Evolutionary conservation across 1,140 invertebrate species (phyloP).

Genomic region (Coenobita brevimanus): DNA sequence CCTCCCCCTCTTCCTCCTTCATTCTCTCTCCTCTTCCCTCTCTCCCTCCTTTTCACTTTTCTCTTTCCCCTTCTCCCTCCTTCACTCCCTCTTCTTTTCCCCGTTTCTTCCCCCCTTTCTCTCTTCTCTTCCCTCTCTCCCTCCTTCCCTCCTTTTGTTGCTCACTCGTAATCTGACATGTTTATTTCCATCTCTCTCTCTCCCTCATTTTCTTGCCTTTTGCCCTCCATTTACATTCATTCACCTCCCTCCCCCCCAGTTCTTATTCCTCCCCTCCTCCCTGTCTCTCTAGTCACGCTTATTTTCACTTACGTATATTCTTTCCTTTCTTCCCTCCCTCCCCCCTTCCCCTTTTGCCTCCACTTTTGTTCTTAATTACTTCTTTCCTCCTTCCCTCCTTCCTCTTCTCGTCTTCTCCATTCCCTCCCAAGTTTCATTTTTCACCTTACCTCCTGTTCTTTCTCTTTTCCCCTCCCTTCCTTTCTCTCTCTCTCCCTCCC

Average conservation of each 20-base stretch:
- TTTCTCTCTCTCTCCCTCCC: too few species aligned
- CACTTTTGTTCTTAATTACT: background rate
- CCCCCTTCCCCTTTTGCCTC: background rate
- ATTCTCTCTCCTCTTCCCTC: background rate
- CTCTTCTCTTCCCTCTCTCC: background rate
- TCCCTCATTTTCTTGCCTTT: background rate
- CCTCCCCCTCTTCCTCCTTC: too few species aligned
- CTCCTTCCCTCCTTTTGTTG: too few species aligned
- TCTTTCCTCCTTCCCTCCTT: too few species aligned
- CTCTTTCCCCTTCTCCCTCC: background rate
- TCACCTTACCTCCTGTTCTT: too few species aligned
- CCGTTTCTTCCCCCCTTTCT: background rate
- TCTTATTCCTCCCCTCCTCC: background rate
- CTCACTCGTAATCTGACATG: background rate
- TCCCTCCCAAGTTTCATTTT: too few species aligned
- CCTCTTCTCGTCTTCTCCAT: too few species aligned
- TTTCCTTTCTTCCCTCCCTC: background rate
- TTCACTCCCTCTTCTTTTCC: background rate
- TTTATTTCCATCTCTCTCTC: background rate
- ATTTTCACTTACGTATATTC: too few species aligned
- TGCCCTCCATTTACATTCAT: background rate
- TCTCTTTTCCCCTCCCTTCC: too few species aligned
- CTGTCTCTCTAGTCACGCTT: too few species aligned
- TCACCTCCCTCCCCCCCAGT: background rate
- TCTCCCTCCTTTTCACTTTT: constrained; percentile 13